Evolutionary conservation across 92 coral and sea anemone genomes (phyloP).

Genomic region (Nematostella vectensis): DNA sequence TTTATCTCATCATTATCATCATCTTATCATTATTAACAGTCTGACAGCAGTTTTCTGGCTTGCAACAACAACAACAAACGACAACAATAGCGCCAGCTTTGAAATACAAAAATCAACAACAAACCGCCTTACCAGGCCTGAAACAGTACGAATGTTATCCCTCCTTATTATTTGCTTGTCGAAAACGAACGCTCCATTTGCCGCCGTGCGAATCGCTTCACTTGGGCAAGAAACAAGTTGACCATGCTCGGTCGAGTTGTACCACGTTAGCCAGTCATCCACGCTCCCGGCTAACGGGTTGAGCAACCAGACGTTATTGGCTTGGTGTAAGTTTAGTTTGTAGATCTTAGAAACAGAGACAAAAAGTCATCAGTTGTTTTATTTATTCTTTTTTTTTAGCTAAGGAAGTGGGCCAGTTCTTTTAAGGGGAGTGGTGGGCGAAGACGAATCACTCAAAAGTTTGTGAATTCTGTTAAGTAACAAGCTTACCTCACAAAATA

Average conservation of each 20-base stretch:
- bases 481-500: conserved; percentile 80
- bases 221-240: conserved; percentile 22
- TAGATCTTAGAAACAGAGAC: conserved; percentile 29
- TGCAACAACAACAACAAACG: too few relatives aligned
- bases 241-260: neutral
- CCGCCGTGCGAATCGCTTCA: conserved; percentile 28
- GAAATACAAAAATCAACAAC: too few relatives aligned
- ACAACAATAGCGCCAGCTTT: too few relatives aligned
- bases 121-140: conserved; percentile 88
- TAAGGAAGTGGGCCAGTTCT: too few relatives aligned
- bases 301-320: conserved; percentile 77
- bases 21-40: too few relatives aligned
- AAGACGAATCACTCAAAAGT: too few relatives aligned
- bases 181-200: conserved; percentile 36
- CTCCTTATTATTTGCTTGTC: conserved; percentile 24
- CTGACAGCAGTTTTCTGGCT: too few relatives aligned
- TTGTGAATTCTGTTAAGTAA: too few relatives aligned
- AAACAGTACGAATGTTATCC: conserved; percentile 42
- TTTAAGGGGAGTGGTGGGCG: too few relatives aligned
- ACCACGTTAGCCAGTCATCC: conserved; percentile 19
- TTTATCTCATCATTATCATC: too few relatives aligned
- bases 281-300: conserved; percentile 40
- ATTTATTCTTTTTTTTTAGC: too few relatives aligned
- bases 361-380: too few relatives aligned
- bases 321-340: conserved; percentile 57